These are phyloP conservation scores for Euura saliciscinereae DNA, from an alignment of 1,140 invertebrate species.

Conservation along the genomic window DNA sequence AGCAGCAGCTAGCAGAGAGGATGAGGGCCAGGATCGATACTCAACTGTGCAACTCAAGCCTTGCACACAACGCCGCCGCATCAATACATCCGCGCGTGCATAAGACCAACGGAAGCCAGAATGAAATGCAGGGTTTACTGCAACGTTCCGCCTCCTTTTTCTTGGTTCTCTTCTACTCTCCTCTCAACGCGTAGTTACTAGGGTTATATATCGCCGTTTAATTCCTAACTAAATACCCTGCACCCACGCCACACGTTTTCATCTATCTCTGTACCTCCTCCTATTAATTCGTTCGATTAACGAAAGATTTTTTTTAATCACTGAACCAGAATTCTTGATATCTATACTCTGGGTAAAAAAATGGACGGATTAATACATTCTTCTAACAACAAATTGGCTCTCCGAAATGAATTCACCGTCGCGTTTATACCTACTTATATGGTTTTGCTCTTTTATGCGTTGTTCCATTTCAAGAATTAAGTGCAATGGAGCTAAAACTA, in stretches of 20 bases:
- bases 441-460: no score
- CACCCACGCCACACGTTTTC: not conserved
- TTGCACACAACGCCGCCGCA: constrained; percentile 21
- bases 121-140: not conserved
- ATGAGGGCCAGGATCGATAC: constrained; percentile 42
- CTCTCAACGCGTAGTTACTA: not conserved
- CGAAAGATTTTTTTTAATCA: no score
- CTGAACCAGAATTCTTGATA: no score
- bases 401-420: no score
- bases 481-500: no score
- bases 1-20: constrained; percentile 21
- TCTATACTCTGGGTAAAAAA: no score
- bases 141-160: not conserved
- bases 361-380: no score
- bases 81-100: constrained; percentile 46
- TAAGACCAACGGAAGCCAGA: not conserved
- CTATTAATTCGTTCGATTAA: no score
- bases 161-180: not conserved
- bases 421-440: no score
- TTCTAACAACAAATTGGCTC: no score
- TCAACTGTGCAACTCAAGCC: constrained; percentile 40
- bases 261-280: no score
- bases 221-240: not conserved
- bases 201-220: not conserved
- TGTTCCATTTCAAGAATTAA: no score